Conservation (phyloP, 2,888 invertebrate genomes). For the Bellardia bayeri region DNA sequence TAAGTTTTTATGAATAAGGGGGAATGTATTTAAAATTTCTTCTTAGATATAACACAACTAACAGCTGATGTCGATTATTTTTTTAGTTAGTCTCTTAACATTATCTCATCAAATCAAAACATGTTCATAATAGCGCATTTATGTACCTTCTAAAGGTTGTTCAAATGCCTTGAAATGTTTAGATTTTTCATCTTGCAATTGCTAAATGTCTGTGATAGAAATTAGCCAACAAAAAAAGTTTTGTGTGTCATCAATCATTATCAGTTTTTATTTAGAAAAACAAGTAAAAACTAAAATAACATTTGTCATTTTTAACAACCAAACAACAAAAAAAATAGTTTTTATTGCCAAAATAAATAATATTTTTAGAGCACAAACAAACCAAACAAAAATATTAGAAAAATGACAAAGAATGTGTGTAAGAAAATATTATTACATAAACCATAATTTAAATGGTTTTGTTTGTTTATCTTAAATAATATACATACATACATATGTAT, state of each 20-base stretch:
- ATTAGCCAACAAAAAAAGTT: constrained; percentile 21
- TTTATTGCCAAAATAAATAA: constrained; percentile 61
- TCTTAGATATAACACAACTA: no score
- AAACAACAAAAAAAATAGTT: constrained; percentile 20
- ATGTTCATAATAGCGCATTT: no score
- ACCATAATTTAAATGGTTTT: constrained; percentile 9
- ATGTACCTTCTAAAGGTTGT: not conserved
- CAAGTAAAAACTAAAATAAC: constrained; percentile 39
- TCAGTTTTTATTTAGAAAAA: constrained; percentile 36
- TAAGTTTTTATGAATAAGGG: no score
- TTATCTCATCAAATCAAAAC: no score
- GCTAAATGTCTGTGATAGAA: not conserved
- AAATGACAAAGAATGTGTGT: constrained; percentile 39
- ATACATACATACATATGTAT: no score
- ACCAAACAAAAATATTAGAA: constrained; percentile 6
- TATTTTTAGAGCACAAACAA: constrained; percentile 34
- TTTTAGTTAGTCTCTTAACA: no score
- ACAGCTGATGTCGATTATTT: no score
- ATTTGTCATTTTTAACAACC: constrained; percentile 58
- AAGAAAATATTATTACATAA: constrained; percentile 49
- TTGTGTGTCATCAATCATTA: constrained; percentile 64
- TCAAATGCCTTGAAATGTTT: constrained; percentile 35
- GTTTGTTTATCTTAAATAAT: not conserved
- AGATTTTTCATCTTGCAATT: not conserved
- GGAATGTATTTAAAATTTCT: no score